Base-by-base conservation (phyloP, 2,888 invertebrate species). In the Cremastinae sp. region DNA sequence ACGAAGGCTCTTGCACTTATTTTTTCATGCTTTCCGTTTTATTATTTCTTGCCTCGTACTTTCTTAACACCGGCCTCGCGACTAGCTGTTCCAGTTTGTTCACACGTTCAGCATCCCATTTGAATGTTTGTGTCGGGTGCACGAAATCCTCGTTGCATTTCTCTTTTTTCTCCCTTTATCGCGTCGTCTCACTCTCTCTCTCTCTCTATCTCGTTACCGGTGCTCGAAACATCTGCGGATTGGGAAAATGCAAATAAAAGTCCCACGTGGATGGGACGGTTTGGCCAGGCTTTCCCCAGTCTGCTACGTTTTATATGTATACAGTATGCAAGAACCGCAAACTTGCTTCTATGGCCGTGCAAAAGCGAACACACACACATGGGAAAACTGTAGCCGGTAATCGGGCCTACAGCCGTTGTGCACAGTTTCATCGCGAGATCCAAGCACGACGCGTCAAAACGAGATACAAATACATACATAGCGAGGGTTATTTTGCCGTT, bases 201-300 rank as follows among this genome's bases (percentile, higher is more conserved):
- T 20, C 16, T 49, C 3, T n/a, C 18, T 9, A 43, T 18, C n/a
- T 70, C 38, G 41, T 5, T 3, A 18, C 41, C 28, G 59, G n/a
- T 10, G 43, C 10, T 43, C 56, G 49, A 20, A 68, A 41, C 62
- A 62, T 75, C 70, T 74, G 69, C n/a, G n/a, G 74, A 77, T 80
- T 66, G 78, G 80, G 73, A 79, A 74, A 81, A 81, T 74, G 80
- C 79, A 81, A 84, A 84, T 84, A 83, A 84, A 85, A 84, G 73
- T 75, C 58, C 73, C 76, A 75, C 66, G 80, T 72, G 78, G 80
- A 81, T 58, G 16, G 75, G 80, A 79, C 28, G 81, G 79, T 82
- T 84, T 80, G 81, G 79, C 75, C 51, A 34, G 38, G 65, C 70
- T 49, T 28, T 59, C 45, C 62, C 61, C 65, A 62, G 68, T 22